Conservation (phyloP, 2,888 invertebrate species). For the Tholera decimalis region DNA sequence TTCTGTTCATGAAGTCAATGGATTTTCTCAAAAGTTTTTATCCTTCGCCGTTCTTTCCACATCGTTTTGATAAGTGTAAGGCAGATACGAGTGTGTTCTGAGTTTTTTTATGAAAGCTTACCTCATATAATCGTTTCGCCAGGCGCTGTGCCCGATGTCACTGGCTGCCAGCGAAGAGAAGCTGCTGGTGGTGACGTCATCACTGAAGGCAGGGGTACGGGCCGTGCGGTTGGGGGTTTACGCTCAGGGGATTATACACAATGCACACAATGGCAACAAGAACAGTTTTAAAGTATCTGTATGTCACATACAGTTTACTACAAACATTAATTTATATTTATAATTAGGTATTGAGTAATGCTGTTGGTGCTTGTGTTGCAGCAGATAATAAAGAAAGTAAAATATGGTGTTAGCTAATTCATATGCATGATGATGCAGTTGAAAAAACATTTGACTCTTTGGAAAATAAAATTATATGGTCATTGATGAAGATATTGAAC, state of each 20-base stretch:
- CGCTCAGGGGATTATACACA: constrained; percentile 84
- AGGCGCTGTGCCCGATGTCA: constrained; percentile 84
- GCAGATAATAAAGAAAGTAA: constrained; percentile 38
- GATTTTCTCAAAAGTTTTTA: neutral
- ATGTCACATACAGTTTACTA: constrained; percentile 54
- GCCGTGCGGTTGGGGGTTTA: constrained; percentile 83
- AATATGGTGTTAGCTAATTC: constrained; percentile 30
- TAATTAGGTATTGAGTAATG: constrained; percentile 26
- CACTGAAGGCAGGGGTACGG: constrained; percentile 84
- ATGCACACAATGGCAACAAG: constrained; percentile 81
- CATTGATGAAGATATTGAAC: neutral
- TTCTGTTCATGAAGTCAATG: neutral
- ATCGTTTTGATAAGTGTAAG: constrained; percentile 12
- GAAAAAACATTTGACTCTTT: constrained; percentile 18
- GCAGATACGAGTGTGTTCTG: constrained; percentile 1
- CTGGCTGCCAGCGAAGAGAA: constrained; percentile 84
- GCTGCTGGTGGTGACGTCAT: constrained; percentile 87
- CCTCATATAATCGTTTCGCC: constrained; percentile 88
- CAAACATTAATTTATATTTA: constrained; percentile 15
- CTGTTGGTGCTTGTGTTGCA: constrained; percentile 51
- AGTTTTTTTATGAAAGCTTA: constrained; percentile 70
- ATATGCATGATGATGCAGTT: constrained; percentile 40
- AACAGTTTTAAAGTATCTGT: constrained; percentile 64
- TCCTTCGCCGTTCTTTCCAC: too few relatives aligned
- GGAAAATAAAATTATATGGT: neutral